A percentile compares a stretch with the other conserved stretches of the same genome.
phyloP scores from a whole-genome alignment of 53 echinoderm and acorn worm species.

The Mesocentrotus franciscanus region DNA sequence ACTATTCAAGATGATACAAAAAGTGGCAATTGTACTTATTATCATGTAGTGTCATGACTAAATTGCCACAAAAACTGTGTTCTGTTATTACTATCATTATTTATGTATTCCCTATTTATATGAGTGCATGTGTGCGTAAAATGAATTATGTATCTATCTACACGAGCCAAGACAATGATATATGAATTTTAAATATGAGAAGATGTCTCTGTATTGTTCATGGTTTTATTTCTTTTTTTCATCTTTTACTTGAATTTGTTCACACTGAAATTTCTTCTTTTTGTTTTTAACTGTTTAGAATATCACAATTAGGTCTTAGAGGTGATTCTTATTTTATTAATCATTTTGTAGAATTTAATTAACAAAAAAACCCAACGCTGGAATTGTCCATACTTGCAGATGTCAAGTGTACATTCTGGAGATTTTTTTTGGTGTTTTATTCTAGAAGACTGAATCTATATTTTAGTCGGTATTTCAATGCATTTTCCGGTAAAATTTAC shows the following conservation, averaged over 20 bases:
- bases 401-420: no score
- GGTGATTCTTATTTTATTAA: background rate
- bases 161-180: background rate
- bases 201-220: background rate
- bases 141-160: background rate
- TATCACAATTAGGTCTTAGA: background rate
- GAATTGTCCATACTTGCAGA: background rate
- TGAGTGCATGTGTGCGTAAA: background rate
- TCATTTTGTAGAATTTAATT: no score
- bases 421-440: background rate
- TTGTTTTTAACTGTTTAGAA: background rate
- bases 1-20: background rate
- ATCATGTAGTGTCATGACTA: background rate
- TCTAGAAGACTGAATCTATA: background rate
- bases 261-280: background rate
- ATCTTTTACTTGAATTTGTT: background rate
- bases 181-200: background rate
- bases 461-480: background rate
- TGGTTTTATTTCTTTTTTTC: background rate
- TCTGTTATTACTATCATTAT: background rate
- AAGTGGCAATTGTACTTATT: background rate
- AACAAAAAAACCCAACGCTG: background rate
- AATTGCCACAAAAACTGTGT: background rate
- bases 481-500: no score
- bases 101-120: slow-evolving; percentile 32